A percentile compares a stretch with the other conserved stretches of the same genome.
Evolutionary conservation across 2,888 invertebrate genomes (phyloP).

Genomic region (Leucophenga maculata): DNA sequence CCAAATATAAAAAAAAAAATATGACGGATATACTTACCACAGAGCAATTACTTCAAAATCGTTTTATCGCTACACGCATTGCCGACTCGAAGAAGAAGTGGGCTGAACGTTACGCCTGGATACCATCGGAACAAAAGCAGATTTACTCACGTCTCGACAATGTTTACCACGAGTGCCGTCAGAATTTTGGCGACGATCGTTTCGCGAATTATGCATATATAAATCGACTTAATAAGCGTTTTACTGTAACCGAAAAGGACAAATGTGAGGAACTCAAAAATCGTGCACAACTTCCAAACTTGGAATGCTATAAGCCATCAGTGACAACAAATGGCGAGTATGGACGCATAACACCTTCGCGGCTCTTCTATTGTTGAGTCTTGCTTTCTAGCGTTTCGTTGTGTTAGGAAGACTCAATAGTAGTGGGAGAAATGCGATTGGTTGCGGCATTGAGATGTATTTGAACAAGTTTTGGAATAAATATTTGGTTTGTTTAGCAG

Average conservation of each 20-base stretch:
- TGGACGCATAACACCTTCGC: conserved; percentile 17
- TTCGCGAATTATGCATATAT: not conserved
- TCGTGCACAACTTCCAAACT: not conserved
- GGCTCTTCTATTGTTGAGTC: not conserved
- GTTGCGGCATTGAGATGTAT: too few species aligned
- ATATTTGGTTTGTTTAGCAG: too few species aligned
- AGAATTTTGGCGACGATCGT: conserved; percentile 2
- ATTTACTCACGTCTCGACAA: not conserved
- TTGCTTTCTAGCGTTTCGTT: too few species aligned
- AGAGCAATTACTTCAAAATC: not conserved
- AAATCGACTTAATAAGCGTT: conserved; percentile 15
- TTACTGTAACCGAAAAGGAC: conserved; percentile 1
- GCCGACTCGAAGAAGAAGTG: conserved; percentile 13
- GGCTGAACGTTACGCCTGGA: not conserved
- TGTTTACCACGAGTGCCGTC: conserved; percentile 1
- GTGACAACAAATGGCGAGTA: conserved; percentile 17
- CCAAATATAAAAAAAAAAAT: too few species aligned
- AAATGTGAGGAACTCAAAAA: not conserved
- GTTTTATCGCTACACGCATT: not conserved
- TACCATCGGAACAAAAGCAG: not conserved
- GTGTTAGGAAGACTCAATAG: too few species aligned
- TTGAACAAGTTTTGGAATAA: too few species aligned
- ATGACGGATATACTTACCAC: conserved; percentile 1
- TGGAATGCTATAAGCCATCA: not conserved
- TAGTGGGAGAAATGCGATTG: too few species aligned